phyloP scores from a whole-genome alignment of 1,140 invertebrate genomes.

The Uloborus diversus region DNA sequence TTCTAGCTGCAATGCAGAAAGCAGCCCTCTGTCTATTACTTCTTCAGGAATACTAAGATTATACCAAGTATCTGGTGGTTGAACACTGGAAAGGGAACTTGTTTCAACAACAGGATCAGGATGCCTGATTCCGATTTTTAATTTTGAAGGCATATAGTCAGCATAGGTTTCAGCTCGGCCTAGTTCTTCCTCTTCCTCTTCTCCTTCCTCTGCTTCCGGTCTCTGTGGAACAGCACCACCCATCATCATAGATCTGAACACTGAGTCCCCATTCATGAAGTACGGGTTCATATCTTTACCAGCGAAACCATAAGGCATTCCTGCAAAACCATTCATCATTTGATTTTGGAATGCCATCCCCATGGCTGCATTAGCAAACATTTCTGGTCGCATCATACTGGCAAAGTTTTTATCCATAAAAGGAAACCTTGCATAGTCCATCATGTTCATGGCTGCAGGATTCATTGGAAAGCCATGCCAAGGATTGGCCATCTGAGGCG shows the following conservation, averaged over 20 bases:
- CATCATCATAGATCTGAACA: conserved; percentile 14
- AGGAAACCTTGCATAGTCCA: conserved; percentile 44
- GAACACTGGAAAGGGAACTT: conserved; percentile 94
- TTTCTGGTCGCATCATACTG: conserved; percentile 41
- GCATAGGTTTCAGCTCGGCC: conserved; percentile 97
- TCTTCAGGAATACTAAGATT: conserved; percentile 84
- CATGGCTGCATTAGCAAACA: conserved; percentile 21
- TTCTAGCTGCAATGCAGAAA: conserved; percentile 97
- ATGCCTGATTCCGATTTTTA: conserved; percentile 94
- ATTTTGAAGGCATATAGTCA: conserved; percentile 96
- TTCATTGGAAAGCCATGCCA: conserved; percentile 18
- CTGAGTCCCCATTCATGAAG: conserved; percentile 18
- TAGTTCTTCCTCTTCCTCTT: conserved; percentile 92
- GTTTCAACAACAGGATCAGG: conserved; percentile 99
- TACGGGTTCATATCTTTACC: conserved; percentile 38
- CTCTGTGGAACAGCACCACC: neutral
- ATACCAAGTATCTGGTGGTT: conserved; percentile 94
- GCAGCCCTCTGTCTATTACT: conserved; percentile 81
- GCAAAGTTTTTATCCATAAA: conserved; percentile 38
- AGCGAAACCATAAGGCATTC: neutral
- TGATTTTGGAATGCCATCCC: conserved; percentile 27
- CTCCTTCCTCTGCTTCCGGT: conserved; percentile 73
- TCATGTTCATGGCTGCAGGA: conserved; percentile 26
- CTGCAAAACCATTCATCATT: conserved; percentile 46
- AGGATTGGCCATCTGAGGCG: neutral